Percentiles rank a stretch among this genome's conserved stretches.
These are phyloP conservation scores for Drosophila melanosoma DNA, from an alignment of 2,888 invertebrate genomes.

Conservation along the genomic window DNA sequence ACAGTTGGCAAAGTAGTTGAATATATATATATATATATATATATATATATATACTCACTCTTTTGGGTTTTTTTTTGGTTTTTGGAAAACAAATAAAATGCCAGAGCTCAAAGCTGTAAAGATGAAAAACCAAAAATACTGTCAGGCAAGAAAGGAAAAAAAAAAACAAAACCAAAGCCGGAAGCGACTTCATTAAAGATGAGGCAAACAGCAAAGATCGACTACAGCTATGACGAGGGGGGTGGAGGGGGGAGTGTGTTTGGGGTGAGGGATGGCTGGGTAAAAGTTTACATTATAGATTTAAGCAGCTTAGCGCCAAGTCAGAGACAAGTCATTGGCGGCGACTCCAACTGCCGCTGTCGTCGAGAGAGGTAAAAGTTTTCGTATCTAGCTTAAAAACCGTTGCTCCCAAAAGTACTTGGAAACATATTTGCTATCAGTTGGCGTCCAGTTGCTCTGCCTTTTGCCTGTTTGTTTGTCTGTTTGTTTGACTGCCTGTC, in stretches of 20 bases:
- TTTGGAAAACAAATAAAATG: constrained; percentile 42
- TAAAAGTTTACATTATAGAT: constrained; percentile 79
- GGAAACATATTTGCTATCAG: constrained; percentile 80
- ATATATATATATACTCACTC: not conserved
- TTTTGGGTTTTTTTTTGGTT: not conserved
- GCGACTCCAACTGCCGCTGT: constrained; percentile 16
- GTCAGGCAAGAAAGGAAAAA: constrained; percentile 18
- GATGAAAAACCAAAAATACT: constrained; percentile 22
- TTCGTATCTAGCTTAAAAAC: constrained; percentile 76
- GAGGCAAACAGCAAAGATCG: constrained; percentile 56
- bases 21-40: constrained; percentile 24
- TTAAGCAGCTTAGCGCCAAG: constrained; percentile 78
- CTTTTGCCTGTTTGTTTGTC: constrained; percentile 18
- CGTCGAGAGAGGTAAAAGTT: constrained; percentile 66
- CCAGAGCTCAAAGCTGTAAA: constrained; percentile 25
- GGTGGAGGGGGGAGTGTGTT: constrained; percentile 1
- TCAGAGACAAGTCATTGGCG: constrained; percentile 64
- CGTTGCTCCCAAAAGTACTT: constrained; percentile 74
- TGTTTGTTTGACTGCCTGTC: constrained; percentile 29
- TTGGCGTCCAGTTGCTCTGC: constrained; percentile 74
- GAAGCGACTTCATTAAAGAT: constrained; percentile 73
- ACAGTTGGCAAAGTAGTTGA: constrained; percentile 67
- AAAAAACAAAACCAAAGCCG: constrained; percentile 36
- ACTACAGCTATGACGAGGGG: constrained; percentile 38
- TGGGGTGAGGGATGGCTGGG: constrained; percentile 13